phyloP scores from a whole-genome alignment of 2,797 vertebrate species.

The Molothrus ater region DNA sequence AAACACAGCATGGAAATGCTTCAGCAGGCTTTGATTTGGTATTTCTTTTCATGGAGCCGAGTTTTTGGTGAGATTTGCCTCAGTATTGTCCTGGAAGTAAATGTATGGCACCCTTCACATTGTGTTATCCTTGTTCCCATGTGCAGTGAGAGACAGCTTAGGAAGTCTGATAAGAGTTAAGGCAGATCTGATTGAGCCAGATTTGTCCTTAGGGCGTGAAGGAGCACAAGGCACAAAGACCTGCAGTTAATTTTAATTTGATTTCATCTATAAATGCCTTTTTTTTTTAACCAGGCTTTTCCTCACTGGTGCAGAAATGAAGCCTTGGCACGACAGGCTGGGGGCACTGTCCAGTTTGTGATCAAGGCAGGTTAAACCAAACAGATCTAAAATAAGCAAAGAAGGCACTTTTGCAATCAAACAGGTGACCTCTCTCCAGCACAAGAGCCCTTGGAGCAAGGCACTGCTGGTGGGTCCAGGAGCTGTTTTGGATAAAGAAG shows the following conservation, averaged over 20 bases:
- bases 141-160: not conserved
- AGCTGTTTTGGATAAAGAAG: not conserved
- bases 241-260: not conserved
- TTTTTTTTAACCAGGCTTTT: not conserved
- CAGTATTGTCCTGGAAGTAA: not conserved
- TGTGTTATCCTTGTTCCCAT: not conserved
- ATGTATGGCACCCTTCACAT: fast-evolving
- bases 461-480: not conserved
- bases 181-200: not conserved
- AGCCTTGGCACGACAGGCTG: not conserved
- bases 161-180: not conserved
- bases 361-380: not conserved
- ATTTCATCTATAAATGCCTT: not conserved
- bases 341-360: not conserved
- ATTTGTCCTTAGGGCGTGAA: not conserved
- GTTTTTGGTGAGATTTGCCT: not conserved
- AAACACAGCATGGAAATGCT: not conserved
- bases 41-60: not conserved
- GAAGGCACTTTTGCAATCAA: not conserved
- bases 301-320: not conserved
- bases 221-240: not conserved
- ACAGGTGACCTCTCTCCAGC: not conserved
- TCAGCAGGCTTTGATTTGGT: not conserved
- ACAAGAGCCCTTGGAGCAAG: not conserved
- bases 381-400: not conserved